Evolutionary conservation across 2,888 invertebrate genomes (phyloP), one percentile per base, ranked within the genome.

Genomic region (Sminthurinus aureus): DNA sequence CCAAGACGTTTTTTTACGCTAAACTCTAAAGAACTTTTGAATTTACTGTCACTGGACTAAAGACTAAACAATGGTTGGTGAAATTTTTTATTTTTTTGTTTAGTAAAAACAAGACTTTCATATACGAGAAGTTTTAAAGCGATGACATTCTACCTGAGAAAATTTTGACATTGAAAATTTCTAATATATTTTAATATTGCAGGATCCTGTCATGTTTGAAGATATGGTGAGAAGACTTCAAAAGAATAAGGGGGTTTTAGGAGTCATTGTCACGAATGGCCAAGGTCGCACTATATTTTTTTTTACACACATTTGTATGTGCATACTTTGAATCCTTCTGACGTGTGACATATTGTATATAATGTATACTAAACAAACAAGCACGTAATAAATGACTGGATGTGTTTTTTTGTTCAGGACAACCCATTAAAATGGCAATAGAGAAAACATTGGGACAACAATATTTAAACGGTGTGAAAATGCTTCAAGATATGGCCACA

Each of bases 141-240:
- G 64, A 4, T 64, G 15, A 64, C 64, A 58, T 15, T 58, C 15
- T 58, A 58, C 58, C 9, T 58, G 58, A 15, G 15, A 11, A 58
- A 58, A 58, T 64, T n/a, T 18, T 2, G 15, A 11, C 22, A 67
- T n/a, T 20, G 20, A 18, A 20, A 67, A 67, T 67, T 67, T n/a
- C 22, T 20, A 67, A n/a, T 67, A 20, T 67, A 50, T 20, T 15
- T n/a, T 24, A 58, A 13, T 18, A n/a, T n/a, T n/a, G n/a, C n/a
- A 80, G 80, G 80, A 80, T 58, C 71, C 80, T 15, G 51, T 69
- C 51, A n/a, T 58, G 20, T 80, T 80, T 80, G 80, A 80, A 15
- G 80, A 80, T 0, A 80, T 80, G 73, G 73, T 80, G 13, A 69
- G 73, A 18, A 51, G 80, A 8, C 64, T 80, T 15, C 80, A 80